Percentiles rank a stretch among this genome's conserved stretches.
phyloP scores from a whole-genome alignment of 35 echinoderm and acorn worm genomes.

The Heliocidaris erythrogramma region DNA sequence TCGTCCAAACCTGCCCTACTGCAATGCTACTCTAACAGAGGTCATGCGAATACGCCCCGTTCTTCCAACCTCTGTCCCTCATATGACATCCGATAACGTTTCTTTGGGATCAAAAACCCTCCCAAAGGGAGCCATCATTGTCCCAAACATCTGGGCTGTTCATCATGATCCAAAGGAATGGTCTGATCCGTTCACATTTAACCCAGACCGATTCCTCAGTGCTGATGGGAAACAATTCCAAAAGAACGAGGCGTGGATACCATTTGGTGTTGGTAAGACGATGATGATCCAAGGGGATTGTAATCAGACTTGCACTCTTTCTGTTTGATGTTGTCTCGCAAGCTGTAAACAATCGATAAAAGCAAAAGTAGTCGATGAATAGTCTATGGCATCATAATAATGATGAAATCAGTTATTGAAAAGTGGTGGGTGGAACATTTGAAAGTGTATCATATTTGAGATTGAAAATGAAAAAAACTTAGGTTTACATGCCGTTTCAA shows the following conservation, averaged over 20 bases:
- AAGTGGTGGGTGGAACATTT: no score
- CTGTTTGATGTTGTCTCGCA: no score
- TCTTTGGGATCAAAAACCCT: constrained; percentile 47
- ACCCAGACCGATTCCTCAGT: constrained; percentile 62
- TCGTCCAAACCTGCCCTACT: constrained; percentile 46
- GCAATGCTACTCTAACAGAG: constrained; percentile 42
- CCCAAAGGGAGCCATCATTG: constrained; percentile 67
- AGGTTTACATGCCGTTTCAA: no score
- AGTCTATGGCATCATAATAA: no score
- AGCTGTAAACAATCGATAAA: no score
- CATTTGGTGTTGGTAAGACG: constrained; percentile 62
- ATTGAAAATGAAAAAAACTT: no score
- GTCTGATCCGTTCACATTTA: constrained; percentile 57
- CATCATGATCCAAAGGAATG: constrained; percentile 49
- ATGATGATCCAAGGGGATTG: background rate
- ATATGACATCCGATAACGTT: constrained; percentile 43
- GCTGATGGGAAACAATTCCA: constrained; percentile 50
- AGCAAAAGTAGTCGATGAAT: no score
- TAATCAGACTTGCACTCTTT: no score
- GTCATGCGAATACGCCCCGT: constrained; percentile 49
- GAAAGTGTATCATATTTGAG: no score
- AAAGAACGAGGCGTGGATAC: constrained; percentile 56
- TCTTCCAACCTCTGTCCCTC: constrained; percentile 53
- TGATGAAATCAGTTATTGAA: no score
- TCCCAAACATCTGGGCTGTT: constrained; percentile 68